Evolutionary conservation across 2,888 invertebrate genomes (phyloP), one percentile per base, ranked within the genome.

Genomic region (Nemoura dubitans): DNA sequence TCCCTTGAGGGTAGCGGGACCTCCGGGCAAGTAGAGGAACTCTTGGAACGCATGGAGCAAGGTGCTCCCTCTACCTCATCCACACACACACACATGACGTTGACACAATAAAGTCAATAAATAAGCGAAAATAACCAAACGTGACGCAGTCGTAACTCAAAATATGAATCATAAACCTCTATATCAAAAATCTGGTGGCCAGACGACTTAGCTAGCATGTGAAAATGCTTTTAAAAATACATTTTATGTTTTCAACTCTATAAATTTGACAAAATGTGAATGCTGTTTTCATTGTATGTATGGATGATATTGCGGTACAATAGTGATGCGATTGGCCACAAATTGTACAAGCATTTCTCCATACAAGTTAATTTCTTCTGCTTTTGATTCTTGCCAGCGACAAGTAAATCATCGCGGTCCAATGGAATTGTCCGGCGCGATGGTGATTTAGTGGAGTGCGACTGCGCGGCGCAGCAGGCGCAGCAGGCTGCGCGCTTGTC

Each of bases 41-140:
- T 59, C 59, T 59, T 78, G 78, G 78, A 6, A 25, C 5, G 5
- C 5, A 27, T 2, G 27, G 27, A 7, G 27, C 78, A 26, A 78
- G 78, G 78, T 78, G 78, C 78, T 78, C 16, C 27, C 78, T 10
- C 27, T 10, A 36, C 78, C 5, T 81, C 81, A 25, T 10, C 0
- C 76, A 16, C 7, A 2, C 16, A 25, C n/a, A 82, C 82, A 6
- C 25, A 25, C 30, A 29, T 29, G 83, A 84, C 76, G 84, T 76
- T 84, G 76, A 29, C 76, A 84, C 84, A 76, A 84, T 84, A 36
- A 84, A 84, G 76, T 84, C 84, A 84, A 84, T 84, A 84, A 84
- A 84, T 84, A 84, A 84, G 83, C 84, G 84, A 84, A 84, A 84
- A 84, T 84, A 84, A 84, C 84, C 29, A 14, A 28, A 30, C 29